Percentiles rank a stretch among this genome's conserved stretches.
phyloP scores from a whole-genome alignment of 2,888 invertebrate species.

The Eupithecia abbreviata region DNA sequence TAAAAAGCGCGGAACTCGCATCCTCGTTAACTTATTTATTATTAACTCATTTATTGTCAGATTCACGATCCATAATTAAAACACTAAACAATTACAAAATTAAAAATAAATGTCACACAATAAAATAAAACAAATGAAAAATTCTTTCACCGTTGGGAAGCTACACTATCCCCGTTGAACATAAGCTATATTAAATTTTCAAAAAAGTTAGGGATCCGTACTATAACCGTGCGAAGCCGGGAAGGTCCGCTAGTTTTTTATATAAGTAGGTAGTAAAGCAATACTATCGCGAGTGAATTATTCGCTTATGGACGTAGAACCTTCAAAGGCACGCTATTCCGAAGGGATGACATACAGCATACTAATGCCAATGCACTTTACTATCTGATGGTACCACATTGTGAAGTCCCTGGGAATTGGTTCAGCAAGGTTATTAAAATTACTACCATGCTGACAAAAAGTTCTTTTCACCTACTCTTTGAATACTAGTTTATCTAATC shows the following conservation, averaged over 20 bases:
- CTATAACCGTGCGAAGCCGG: no score
- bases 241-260: not conserved
- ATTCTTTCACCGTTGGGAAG: no score
- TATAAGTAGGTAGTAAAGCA: not conserved
- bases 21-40: no score
- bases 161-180: no score
- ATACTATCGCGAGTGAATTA: not conserved
- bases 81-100: no score
- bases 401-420: constrained; percentile 16
- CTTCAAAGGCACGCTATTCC: not conserved
- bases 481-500: not conserved
- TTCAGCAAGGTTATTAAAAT: not conserved
- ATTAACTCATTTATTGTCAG: no score
- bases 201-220: no score
- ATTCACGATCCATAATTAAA: no score
- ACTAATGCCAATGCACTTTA: not conserved
- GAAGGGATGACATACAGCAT: not conserved
- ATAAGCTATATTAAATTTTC: no score
- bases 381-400: constrained; percentile 22
- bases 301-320: not conserved
- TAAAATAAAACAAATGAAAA: no score
- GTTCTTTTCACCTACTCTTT: not conserved
- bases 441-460: not conserved
- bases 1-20: no score
- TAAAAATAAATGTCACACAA: no score